Percentiles rank a stretch among this genome's conserved stretches.
These are phyloP conservation scores for Oxycera nigricornis DNA, from an alignment of 2,888 invertebrate genomes.

Conservation along the genomic window DNA sequence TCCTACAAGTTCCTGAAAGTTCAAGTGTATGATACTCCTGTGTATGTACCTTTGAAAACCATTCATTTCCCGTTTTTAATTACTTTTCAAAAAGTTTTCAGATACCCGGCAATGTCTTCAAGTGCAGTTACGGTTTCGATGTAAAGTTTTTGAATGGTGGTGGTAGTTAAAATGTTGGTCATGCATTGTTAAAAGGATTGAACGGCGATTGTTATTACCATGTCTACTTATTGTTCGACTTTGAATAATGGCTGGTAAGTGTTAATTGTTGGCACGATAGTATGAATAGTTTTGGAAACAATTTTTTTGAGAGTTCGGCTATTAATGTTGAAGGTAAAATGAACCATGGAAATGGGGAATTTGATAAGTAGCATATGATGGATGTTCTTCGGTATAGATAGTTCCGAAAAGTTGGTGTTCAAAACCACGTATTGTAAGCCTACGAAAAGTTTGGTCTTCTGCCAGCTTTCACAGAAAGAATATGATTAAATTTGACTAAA, in stretches of 20 bases:
- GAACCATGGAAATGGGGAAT: no score
- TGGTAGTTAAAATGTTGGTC: background rate
- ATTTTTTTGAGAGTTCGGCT: no score
- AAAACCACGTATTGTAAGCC: no score
- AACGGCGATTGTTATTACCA: background rate
- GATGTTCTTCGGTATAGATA: no score
- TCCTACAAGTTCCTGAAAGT: background rate
- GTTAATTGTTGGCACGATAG: background rate
- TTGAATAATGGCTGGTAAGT: background rate
- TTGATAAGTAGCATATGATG: no score
- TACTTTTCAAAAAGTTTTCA: slow-evolving; percentile 34
- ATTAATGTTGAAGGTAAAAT: no score
- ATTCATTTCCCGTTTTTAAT: slow-evolving; percentile 34
- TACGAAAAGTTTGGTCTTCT: no score
- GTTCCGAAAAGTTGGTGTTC: no score
- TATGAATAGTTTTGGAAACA: no score
- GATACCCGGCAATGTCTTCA: background rate
- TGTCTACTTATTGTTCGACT: background rate
- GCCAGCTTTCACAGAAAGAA: no score
- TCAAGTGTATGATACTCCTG: background rate
- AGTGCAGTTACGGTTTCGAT: background rate
- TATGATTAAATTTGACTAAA: no score
- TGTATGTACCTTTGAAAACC: slow-evolving; percentile 19
- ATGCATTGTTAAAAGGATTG: background rate
- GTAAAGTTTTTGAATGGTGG: background rate